Evolutionary conservation across 35 echinoderm and acorn worm species (phyloP), one percentile per base, ranked within the genome.

Genomic region (Heliocidaris erythrogramma): DNA sequence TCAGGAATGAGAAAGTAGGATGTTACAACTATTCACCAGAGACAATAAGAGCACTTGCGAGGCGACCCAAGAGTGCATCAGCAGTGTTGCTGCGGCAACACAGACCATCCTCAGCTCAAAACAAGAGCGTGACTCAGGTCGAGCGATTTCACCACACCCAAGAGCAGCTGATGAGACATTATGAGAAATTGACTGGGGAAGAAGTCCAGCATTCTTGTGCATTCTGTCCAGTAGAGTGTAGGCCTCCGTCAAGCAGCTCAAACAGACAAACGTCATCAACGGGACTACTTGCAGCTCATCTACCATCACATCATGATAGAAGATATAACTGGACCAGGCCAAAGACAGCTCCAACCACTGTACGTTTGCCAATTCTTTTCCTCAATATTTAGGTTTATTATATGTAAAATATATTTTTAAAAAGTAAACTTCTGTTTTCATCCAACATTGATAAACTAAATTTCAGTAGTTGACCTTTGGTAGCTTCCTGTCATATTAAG

Each of bases 231-330:
- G 96, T 96, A 10, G 96, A 97, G n/a, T 97, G 96, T 95, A 85
- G 95, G 24, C 95, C 96, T 10, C 86, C 85, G 49, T 97, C 96
- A 9, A 99, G 98, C 88, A 99, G 98, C 60, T 94, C 95, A 29
- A 93, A 96, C 78, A 95, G 98, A 84, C 98, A 96, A 14, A 97
- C 95, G 3, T 99, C 98, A 31, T 99, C 98, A 49, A 99, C 98
- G 13, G 98, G 98, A 50, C 96, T 99, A 10, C 59, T 97, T 21
- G 98, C 98, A 49, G 95, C 96, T 59, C 71, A 94, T 17, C 48
- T 97, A 60, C 96, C 98, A 4, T 95, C 96, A 49, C 98, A 99
- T 59, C 97, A 95, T 96, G 98, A 99, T 59, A 94, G 98, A 84
- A 93, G 92, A 49, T 92, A 93, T 2, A 96, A 69, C 92, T 97